phyloP scores from a whole-genome alignment of 2,888 invertebrate species.

The Tuta absoluta region DNA sequence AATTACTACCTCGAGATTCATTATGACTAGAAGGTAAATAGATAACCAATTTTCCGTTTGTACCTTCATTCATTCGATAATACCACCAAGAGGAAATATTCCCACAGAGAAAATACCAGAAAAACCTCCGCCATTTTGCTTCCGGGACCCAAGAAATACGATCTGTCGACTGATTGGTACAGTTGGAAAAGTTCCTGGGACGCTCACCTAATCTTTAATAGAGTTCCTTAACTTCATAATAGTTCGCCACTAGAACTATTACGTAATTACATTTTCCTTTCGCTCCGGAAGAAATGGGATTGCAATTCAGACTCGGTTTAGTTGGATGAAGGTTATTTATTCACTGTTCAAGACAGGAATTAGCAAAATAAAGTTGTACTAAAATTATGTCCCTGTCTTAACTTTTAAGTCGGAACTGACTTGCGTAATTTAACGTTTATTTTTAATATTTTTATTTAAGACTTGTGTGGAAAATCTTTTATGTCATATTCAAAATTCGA shows the following conservation, averaged over 20 bases:
- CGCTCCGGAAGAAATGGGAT: slow-evolving; percentile 51
- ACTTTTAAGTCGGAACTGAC: too few relatives aligned
- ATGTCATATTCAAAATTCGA: too few relatives aligned
- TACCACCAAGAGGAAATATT: background rate
- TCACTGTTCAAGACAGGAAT: background rate
- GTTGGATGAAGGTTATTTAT: slow-evolving; percentile 33
- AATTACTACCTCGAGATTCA: background rate
- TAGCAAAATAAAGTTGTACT: too few relatives aligned
- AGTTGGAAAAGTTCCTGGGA: slow-evolving; percentile 39
- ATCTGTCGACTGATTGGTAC: slow-evolving; percentile 39
- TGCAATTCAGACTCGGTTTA: slow-evolving; percentile 49
- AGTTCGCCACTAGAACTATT: slow-evolving; percentile 57
- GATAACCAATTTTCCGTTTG: background rate
- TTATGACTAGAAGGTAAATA: background rate
- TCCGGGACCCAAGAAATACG: slow-evolving; percentile 24
- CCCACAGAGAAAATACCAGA: background rate
- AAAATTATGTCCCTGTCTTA: too few relatives aligned
- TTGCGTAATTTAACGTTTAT: too few relatives aligned
- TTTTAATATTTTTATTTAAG: too few relatives aligned
- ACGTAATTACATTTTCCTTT: slow-evolving; percentile 59
- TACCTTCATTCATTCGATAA: background rate
- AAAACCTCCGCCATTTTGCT: slow-evolving; percentile 30
- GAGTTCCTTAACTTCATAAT: slow-evolving; percentile 60
- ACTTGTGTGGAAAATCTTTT: too few relatives aligned
- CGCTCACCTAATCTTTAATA: slow-evolving; percentile 57